A percentile compares a stretch with the other conserved stretches of the same genome.
These are phyloP conservation scores for Hylia prasina DNA, from an alignment of 2,113 vertebrate species.

Conservation along the genomic window DNA sequence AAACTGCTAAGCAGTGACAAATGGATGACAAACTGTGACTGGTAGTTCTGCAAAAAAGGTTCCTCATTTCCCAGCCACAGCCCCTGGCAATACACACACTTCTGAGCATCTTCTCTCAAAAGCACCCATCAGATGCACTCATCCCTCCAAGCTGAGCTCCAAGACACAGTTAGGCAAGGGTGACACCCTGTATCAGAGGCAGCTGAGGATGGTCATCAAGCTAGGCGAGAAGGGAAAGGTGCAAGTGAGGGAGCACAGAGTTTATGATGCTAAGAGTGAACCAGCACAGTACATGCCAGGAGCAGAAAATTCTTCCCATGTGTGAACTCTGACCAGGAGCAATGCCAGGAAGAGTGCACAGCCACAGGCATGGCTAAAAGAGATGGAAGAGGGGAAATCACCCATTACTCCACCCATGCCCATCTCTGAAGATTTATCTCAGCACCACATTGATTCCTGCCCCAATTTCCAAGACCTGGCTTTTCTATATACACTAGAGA, in stretches of 20 bases:
- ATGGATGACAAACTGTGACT: neutral
- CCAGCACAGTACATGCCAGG: neutral
- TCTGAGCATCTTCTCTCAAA: neutral
- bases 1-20: neutral
- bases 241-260: neutral
- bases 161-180: neutral
- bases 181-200: neutral
- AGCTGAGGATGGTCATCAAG: neutral
- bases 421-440: neutral
- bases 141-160: neutral
- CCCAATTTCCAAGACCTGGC: neutral
- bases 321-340: neutral
- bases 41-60: neutral
- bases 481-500: neutral
- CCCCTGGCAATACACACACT: neutral
- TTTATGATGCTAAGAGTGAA: neutral
- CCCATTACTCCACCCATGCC: neutral
- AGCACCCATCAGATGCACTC: neutral
- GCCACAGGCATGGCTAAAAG: neutral
- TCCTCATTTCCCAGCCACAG: neutral
- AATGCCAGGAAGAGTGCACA: fast-evolving
- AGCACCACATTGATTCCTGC: neutral
- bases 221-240: neutral
- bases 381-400: neutral
- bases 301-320: neutral